Evolutionary conservation across 2,888 invertebrate species (phyloP), one percentile per base, ranked within the genome.

Genomic region (Hedychridium roseum): DNA sequence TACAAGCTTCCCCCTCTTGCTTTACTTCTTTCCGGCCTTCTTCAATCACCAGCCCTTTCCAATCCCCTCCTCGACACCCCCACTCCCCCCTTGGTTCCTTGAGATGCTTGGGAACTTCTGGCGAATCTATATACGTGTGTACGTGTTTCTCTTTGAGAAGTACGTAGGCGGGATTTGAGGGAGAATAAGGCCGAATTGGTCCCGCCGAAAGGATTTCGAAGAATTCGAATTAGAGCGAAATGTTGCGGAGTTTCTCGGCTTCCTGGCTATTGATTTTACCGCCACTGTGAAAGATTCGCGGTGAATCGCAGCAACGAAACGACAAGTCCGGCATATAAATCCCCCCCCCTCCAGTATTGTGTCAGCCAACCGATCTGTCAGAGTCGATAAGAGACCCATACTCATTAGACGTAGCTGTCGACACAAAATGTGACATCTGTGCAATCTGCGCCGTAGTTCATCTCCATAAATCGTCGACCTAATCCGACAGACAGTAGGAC

Each of bases 201-300:
- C 60, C 43, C 51, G 51, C 23, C 46, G 59, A 58, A 59, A 59
- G 53, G 50, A 62, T 62, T 54, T 58, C 42, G 37, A 50, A 53
- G 59, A 59, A 60, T 62, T 63, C 52, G 60, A 62, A 60, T 62
- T 58, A 58, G 47, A 54, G 44, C 46, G 63, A 58, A 62, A 62
- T 39, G 46, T 51, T 49, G 49, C 46, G 58, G 23, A 41, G 47
- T 32, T 28, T 45, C 50, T 36, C 14, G 20, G 9, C 6, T 4
- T 14, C 21, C 23, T n/a, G n/a, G n/a, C n/a, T n/a, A n/a, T n/a
- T n/a, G n/a, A n/a, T n/a, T n/a, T n/a, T n/a, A n/a, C n/a, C n/a
- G n/a, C n/a, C n/a, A n/a, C n/a, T n/a, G n/a, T n/a, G n/a, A n/a
- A n/a, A n/a, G n/a, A n/a, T n/a, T n/a, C n/a, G n/a, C n/a, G n/a